phyloP scores from a whole-genome alignment of 2,888 invertebrate species.

The Volucella inflata region DNA sequence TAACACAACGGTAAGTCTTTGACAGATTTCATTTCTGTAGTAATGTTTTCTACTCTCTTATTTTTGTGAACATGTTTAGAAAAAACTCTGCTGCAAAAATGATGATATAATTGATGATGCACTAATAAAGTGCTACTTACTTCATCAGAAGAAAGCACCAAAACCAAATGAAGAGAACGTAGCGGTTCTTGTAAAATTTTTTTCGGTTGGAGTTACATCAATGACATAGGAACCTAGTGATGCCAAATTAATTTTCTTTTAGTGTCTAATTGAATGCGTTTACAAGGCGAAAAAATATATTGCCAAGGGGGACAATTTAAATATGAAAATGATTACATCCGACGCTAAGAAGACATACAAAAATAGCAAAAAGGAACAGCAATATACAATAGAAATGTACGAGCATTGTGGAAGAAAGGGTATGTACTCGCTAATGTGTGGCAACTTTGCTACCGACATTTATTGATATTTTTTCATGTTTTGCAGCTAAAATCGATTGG shows the following conservation, averaged over 20 bases:
- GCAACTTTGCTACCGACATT: background rate
- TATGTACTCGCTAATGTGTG: slow-evolving; percentile 16
- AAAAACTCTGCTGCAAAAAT: slow-evolving; percentile 21
- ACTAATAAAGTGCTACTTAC: slow-evolving; percentile 77
- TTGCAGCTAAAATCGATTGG: slow-evolving; percentile 66
- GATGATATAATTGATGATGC: slow-evolving; percentile 72
- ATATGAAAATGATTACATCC: slow-evolving; percentile 79
- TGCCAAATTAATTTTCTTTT: background rate
- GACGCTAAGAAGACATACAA: slow-evolving; percentile 77
- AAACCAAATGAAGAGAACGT: slow-evolving; percentile 63
- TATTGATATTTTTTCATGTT: background rate
- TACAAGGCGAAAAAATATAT: slow-evolving; percentile 79
- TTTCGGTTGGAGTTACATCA: slow-evolving; percentile 75
- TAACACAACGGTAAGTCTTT: slow-evolving; percentile 1
- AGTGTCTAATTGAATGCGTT: slow-evolving; percentile 79
- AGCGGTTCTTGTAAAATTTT: slow-evolving; percentile 69
- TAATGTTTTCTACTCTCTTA: background rate
- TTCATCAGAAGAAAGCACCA: slow-evolving; percentile 78
- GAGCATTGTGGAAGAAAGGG: slow-evolving; percentile 77
- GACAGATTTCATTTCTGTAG: too few relatives aligned
- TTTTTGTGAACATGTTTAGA: background rate
- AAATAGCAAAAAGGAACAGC: slow-evolving; percentile 77
- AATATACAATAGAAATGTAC: slow-evolving; percentile 76
- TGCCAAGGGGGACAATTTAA: slow-evolving; percentile 78
- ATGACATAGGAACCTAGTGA: too few relatives aligned